phyloP scores from a whole-genome alignment of 1,140 invertebrate genomes.

The Eupristina koningsbergeri region DNA sequence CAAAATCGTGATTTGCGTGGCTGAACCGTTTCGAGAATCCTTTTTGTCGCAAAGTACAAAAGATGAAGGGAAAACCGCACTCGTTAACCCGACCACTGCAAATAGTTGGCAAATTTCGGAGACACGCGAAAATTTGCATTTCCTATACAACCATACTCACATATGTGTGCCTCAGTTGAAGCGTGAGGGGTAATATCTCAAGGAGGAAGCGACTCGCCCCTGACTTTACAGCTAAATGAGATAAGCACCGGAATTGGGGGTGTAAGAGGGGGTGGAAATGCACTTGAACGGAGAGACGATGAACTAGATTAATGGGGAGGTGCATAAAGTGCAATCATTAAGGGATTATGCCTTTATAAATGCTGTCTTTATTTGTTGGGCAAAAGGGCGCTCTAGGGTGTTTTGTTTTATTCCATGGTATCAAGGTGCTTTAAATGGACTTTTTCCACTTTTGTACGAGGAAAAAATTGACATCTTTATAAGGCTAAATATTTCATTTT shows the following conservation, averaged over 20 bases:
- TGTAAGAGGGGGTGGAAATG: not conserved
- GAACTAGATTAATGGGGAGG: constrained; percentile 29
- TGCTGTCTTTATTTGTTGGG: not conserved
- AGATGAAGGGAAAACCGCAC: constrained; percentile 36
- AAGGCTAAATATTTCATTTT: constrained; percentile 2
- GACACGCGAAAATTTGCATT: not conserved
- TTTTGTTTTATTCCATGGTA: not conserved
- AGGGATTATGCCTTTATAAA: not conserved
- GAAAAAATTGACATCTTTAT: constrained; percentile 14
- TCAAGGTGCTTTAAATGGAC: not conserved
- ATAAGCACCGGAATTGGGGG: not conserved
- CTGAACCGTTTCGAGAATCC: not conserved
- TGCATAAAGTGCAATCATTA: not conserved
- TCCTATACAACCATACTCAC: too few species aligned
- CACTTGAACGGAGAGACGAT: not conserved
- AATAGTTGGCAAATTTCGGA: constrained; percentile 1
- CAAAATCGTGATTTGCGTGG: not conserved
- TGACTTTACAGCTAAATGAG: not conserved
- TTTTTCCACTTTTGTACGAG: too few species aligned
- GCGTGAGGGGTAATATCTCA: constrained; percentile 23
- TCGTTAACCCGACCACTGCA: not conserved
- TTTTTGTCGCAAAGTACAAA: not conserved
- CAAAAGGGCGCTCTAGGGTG: not conserved
- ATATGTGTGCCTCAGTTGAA: too few species aligned
- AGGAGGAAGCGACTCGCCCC: constrained; percentile 18